phyloP scores from a whole-genome alignment of 2,888 invertebrate genomes.

The Synergus itoensis region DNA sequence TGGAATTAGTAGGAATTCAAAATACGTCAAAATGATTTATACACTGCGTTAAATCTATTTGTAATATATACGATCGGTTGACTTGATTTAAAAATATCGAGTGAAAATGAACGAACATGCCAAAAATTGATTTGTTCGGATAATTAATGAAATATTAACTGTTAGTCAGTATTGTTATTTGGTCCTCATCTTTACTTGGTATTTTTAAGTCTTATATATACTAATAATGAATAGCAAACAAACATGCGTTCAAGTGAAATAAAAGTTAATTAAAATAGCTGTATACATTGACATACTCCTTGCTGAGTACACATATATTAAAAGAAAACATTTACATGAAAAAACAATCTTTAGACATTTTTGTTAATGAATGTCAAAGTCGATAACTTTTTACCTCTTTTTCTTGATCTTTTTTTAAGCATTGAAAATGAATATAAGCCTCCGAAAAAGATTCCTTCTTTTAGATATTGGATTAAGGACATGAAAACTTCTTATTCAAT shows the following conservation, averaged over 20 bases:
- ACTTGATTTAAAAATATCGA: slow-evolving; percentile 16
- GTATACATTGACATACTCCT: neutral
- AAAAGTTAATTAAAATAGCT: neutral
- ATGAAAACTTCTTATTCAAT: no score
- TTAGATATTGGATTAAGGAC: neutral
- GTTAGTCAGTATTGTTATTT: neutral
- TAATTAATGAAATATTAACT: neutral
- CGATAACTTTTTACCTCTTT: neutral
- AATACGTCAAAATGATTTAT: slow-evolving; percentile 10
- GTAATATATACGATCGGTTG: slow-evolving; percentile 21
- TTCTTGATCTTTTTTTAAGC: slow-evolving; percentile 1
- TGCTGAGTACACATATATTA: neutral
- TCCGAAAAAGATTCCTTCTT: neutral
- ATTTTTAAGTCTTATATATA: neutral
- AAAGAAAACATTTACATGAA: neutral
- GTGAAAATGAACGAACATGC: slow-evolving; percentile 12
- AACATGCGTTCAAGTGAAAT: neutral
- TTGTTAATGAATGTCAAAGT: neutral
- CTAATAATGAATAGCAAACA: neutral
- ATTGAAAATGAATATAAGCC: neutral
- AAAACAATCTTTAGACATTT: neutral
- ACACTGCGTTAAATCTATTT: slow-evolving; percentile 18
- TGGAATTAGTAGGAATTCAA: neutral
- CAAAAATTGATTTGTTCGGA: neutral
- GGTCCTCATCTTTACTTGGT: neutral